Percentiles rank a stretch among this genome's conserved stretches.
These are phyloP conservation scores for Charadrius vociferus DNA, from an alignment of 2,113 vertebrate genomes.

Conservation along the genomic window DNA sequence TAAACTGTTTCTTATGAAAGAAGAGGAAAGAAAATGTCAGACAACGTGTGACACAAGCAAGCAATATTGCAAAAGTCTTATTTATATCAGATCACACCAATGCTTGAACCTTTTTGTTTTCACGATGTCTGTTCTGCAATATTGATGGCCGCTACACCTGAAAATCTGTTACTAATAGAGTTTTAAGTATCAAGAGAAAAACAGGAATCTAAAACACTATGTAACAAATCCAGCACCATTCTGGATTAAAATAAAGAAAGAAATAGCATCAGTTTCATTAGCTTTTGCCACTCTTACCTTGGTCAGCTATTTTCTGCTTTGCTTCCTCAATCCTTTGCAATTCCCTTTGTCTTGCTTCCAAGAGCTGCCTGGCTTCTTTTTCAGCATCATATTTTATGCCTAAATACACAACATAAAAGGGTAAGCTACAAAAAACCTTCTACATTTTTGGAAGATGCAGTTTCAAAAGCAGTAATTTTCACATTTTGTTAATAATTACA, in stretches of 20 bases:
- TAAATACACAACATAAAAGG: constrained; percentile 44
- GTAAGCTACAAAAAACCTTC: background rate
- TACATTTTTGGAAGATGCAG: background rate
- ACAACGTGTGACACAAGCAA: background rate
- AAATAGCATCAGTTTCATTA: background rate
- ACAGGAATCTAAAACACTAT: background rate
- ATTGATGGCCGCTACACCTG: background rate
- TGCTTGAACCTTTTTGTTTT: background rate
- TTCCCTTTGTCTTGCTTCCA: constrained; percentile 91
- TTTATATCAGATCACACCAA: background rate
- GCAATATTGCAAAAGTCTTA: background rate
- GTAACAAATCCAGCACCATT: background rate
- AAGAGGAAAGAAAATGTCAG: background rate
- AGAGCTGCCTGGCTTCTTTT: constrained; percentile 91
- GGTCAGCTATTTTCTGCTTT: constrained; percentile 90
- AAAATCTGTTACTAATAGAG: background rate
- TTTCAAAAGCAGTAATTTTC: background rate
- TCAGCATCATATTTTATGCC: constrained; percentile 95
- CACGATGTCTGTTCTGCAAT: background rate
- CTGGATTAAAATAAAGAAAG: background rate
- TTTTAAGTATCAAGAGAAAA: background rate
- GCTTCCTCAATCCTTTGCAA: constrained; percentile 95
- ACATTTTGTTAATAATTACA: background rate
- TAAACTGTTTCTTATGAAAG: background rate
- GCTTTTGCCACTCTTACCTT: constrained; percentile 78